phyloP scores from a whole-genome alignment of 2,888 invertebrate genomes.

The Corbicula japonica region DNA sequence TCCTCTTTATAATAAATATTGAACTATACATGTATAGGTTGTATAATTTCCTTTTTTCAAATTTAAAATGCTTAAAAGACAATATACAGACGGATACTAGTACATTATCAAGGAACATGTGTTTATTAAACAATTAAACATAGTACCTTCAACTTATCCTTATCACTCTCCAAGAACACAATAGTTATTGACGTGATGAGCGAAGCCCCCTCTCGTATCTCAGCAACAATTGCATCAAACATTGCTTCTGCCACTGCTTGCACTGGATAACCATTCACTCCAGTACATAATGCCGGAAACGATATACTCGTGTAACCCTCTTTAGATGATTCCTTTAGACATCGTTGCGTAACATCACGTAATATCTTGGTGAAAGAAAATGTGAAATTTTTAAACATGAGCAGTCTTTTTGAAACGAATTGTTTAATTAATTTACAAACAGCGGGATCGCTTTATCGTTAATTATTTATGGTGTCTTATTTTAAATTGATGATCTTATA shows the following conservation, averaged over 20 bases:
- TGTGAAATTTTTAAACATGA: neutral
- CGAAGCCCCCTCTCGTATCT: no score
- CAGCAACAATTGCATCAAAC: neutral
- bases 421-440: neutral
- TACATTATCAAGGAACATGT: no score
- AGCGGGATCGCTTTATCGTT: neutral
- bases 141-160: no score
- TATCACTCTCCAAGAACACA: conserved; percentile 6
- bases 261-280: conserved; percentile 8
- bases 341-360: neutral
- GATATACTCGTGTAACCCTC: conserved; percentile 1
- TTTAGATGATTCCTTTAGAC: neutral
- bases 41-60: no score
- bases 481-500: neutral
- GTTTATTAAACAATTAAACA: no score
- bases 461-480: neutral
- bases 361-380: neutral
- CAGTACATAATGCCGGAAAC: conserved; percentile 16
- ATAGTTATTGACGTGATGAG: neutral
- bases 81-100: no score
- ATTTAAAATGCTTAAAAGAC: no score
- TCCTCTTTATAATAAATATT: no score
- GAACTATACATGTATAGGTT: no score
- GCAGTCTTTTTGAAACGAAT: neutral
- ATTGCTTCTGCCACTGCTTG: conserved; percentile 1